Evolutionary conservation across 1,140 invertebrate genomes (phyloP), one percentile per base, ranked within the genome.

Genomic region (Hyles vespertilio): DNA sequence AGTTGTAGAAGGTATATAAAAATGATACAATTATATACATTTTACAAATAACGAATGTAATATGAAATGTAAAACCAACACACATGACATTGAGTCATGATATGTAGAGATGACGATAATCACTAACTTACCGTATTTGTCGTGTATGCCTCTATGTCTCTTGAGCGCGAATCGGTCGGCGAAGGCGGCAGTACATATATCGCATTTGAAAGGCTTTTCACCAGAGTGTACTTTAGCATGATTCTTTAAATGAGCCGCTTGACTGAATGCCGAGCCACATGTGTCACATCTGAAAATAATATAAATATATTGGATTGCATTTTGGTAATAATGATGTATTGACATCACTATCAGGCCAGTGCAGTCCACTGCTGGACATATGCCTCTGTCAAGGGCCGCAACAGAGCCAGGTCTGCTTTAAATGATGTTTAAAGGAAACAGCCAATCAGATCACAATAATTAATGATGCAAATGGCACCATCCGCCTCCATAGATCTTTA

Each of bases 171-270:
- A 96, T 54, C 94, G 91, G 87, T 96, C 95, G 8, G 94, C 95
- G 74, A 96, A 96, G 46, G 95, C 95, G n/a, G 95, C 95, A 46
- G 94, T 94, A 73, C 95, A 96, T 67, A 96, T 96, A 77, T 96
- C 95, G 82, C 95, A 96, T 81, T 94, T 95, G 81, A 92, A 93
- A 3, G 91, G 92, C 68, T 93, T 93, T 77, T 93, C 93, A 2
- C 94, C 94, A 1, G 94, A 94, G 84, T 95, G 94, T 51, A 95
- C 93, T 79, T 96, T 96, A 12, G 94, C 94, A 67, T 96, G 95
- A 86, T 96, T 96, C 79, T 96, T 96, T 32, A 96, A 87, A 87
- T 96, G 95, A n/a, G 95, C 95, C 1, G 95, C 95, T 87, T 96
- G 95, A 81, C 95, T 96, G 72, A 96, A 96, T 32, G 94, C 94